Percentiles rank a stretch among this genome's conserved stretches.
phyloP scores from a whole-genome alignment of 35 echinoderm and acorn worm genomes.

The Apostichopus californicus region DNA sequence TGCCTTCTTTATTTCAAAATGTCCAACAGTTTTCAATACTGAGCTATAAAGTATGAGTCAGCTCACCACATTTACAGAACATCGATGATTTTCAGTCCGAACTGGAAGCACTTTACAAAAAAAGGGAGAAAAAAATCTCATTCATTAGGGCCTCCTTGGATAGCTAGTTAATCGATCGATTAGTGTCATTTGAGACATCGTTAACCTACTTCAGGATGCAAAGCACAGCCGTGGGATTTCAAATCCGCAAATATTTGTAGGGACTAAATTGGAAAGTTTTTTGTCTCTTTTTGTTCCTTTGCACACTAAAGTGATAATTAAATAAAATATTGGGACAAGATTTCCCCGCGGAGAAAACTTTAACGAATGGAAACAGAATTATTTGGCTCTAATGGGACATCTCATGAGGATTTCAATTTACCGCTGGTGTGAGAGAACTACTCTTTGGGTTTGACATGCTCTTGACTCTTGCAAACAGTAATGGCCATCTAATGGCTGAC shows the following conservation, averaged over 20 bases:
- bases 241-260: conserved; percentile 27
- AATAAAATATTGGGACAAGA: conserved; percentile 43
- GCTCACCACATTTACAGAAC: too few relatives aligned
- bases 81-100: too few relatives aligned
- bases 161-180: conserved; percentile 22
- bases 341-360: neutral
- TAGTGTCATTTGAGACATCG: conserved; percentile 9
- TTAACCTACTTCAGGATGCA: conserved; percentile 15
- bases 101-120: too few relatives aligned
- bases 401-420: neutral
- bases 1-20: too few relatives aligned
- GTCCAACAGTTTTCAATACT: too few relatives aligned
- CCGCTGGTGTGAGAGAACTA: neutral
- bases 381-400: neutral
- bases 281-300: neutral
- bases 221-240: neutral
- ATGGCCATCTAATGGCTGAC: neutral
- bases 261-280: neutral
- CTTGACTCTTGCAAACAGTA: neutral
- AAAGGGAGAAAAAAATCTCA: neutral
- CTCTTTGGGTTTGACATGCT: neutral
- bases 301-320: neutral
- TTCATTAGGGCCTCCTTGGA: conserved; percentile 39
- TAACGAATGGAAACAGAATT: neutral
- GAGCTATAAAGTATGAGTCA: too few relatives aligned